Conservation (phyloP, 2,888 invertebrate genomes). For the Dolichopus griseipennis region DNA sequence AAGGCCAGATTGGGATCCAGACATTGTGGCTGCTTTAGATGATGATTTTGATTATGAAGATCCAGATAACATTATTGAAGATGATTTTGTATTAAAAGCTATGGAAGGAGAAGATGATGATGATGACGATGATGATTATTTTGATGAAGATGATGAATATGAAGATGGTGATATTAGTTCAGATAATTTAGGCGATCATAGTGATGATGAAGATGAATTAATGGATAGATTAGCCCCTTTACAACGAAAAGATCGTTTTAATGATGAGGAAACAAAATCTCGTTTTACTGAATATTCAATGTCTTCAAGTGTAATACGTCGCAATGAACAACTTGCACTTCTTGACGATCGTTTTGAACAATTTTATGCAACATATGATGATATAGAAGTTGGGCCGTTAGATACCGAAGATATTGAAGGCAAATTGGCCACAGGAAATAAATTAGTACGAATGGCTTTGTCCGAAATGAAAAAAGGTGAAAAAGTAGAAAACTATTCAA, state of each 20-base stretch:
- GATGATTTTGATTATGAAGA: slow-evolving; percentile 83
- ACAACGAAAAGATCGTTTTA: slow-evolving; percentile 41
- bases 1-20: slow-evolving; percentile 76
- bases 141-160: slow-evolving; percentile 24
- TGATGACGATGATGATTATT: slow-evolving; percentile 27
- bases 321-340: slow-evolving; percentile 72
- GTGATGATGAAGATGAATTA: slow-evolving; percentile 41
- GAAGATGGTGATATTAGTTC: slow-evolving; percentile 30
- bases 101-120: slow-evolving; percentile 31
- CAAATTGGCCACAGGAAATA: slow-evolving; percentile 46
- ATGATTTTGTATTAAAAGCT: slow-evolving; percentile 83
- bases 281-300: slow-evolving; percentile 89
- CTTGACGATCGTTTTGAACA: slow-evolving; percentile 85
- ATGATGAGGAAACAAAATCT: slow-evolving; percentile 72
- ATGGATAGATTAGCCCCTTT: slow-evolving; percentile 43
- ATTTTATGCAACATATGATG: slow-evolving; percentile 76
- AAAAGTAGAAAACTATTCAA: slow-evolving; percentile 49
- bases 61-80: slow-evolving; percentile 77
- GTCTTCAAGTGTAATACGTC: slow-evolving; percentile 78
- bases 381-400: slow-evolving; percentile 80
- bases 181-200: slow-evolving; percentile 30
- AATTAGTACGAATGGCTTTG: slow-evolving; percentile 61
- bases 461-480: slow-evolving; percentile 63
- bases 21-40: slow-evolving; percentile 85
- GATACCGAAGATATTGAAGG: slow-evolving; percentile 84